Conservation (phyloP, 2,113 vertebrate genomes). For the Bagarius yarrelli region DNA sequence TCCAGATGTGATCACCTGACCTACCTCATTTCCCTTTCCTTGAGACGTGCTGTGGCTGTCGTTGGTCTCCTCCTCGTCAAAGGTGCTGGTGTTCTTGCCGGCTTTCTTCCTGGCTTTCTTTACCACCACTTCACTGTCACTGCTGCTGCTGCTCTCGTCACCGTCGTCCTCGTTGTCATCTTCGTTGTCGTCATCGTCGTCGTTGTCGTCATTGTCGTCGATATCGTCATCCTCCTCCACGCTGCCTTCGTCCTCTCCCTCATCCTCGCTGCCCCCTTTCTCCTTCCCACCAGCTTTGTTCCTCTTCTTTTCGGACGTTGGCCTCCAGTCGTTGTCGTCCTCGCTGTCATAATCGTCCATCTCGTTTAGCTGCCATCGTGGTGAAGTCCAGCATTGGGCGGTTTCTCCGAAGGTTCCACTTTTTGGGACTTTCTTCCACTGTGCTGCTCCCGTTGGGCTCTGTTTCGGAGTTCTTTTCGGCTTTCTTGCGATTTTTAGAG, state of each 20-base stretch:
- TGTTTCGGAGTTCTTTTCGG: constrained; percentile 71
- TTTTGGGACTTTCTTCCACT: constrained; percentile 85
- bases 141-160: constrained; percentile 71
- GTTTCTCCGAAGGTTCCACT: constrained; percentile 96
- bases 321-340: constrained; percentile 97
- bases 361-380: constrained; percentile 91
- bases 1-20: neutral
- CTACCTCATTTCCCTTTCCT: constrained; percentile 95
- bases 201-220: constrained; percentile 75
- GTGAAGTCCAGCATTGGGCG: constrained; percentile 92
- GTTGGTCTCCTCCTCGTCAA: constrained; percentile 96
- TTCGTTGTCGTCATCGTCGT: constrained; percentile 74
- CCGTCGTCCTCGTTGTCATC: constrained; percentile 75
- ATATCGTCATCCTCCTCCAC: constrained; percentile 79
- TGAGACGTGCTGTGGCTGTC: constrained; percentile 95
- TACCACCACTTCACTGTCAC: constrained; percentile 80
- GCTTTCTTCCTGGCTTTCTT: constrained; percentile 83
- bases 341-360: constrained; percentile 99
- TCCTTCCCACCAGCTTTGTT: constrained; percentile 76
- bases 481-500: constrained; percentile 65
- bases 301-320: constrained; percentile 83
- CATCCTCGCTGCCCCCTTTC: constrained; percentile 81
- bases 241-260: constrained; percentile 66
- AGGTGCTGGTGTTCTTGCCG: constrained; percentile 79
- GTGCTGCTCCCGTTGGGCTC: constrained; percentile 59